Evolutionary conservation across 2,113 vertebrate species (phyloP), one percentile per base, ranked within the genome.

Genomic region (Cyanoliseus patagonus): DNA sequence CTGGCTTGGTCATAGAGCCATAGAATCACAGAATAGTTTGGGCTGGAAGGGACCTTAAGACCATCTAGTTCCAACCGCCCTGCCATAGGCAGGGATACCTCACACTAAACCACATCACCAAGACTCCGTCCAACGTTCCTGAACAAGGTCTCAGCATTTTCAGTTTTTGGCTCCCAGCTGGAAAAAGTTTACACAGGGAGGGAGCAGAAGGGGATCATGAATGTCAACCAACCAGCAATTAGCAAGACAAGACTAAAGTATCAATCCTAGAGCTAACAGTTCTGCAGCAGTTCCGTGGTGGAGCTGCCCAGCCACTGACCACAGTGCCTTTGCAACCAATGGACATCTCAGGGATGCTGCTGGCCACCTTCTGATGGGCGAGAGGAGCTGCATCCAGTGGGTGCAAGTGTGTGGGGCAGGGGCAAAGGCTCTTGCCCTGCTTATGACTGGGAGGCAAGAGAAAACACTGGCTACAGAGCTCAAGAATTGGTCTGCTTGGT

Each of bases 161-260:
- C 78, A 96, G 92, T 90, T 98, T 95, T 96, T 75, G 94, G 85
- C 46, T 95, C 97, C 95, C 97, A 98, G 96, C 97, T 97, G 95
- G 72, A 78, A 95, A 68, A 95, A 95, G 92, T 96, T 97, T 97
- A 95, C 94, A 96, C 92, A 59, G 96, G 97, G 78, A 52, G 42
- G 91, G 97, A 97, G 94, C 90, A 95, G 98, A 97, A 92, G 96
- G 94, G 92, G 94, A 97, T 98, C 92, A 92, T 91, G 97, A 98
- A 97, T 98, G 98, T 98, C 98, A 98, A 94, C 98, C 98, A 98
- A 98, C 98, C 97, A 98, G 98, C 98, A 98, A 98, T 99, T 98
- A 98, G 97, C 97, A 96, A 98, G 98, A 98, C 98, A 98, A 98
- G 98, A 97, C 96, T 98, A 86, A 97, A 98, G 97, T 98, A 98